Evolutionary conservation across 2,888 invertebrate genomes (phyloP).

Genomic region (Yponomeuta malinellus): DNA sequence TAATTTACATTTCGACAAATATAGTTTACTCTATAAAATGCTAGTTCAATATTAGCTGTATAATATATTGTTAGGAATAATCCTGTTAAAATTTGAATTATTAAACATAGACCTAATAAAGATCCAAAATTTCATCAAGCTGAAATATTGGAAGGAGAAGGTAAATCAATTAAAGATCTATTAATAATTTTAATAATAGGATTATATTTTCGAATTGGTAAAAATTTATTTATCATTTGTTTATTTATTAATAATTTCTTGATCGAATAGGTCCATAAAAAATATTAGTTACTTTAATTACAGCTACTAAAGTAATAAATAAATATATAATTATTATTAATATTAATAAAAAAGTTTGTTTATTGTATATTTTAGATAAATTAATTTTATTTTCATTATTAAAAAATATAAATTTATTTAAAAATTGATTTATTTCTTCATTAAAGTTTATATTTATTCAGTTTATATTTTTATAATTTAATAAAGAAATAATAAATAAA

Average conservation of each 20-base stretch:
- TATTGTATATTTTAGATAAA: constrained; percentile 72
- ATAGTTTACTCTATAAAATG: constrained; percentile 80
- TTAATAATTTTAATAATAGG: constrained; percentile 76
- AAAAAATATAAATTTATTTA: constrained; percentile 29
- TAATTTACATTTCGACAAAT: constrained; percentile 83
- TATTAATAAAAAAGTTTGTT: constrained; percentile 64
- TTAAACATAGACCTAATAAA: constrained; percentile 77
- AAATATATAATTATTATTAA: constrained; percentile 75
- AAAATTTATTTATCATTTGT: constrained; percentile 29
- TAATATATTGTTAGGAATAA: constrained; percentile 83
- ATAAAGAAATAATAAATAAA: constrained; percentile 30
- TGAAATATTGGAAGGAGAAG: constrained; percentile 77
- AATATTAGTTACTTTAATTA: constrained; percentile 76
- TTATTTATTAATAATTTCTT: constrained; percentile 55
- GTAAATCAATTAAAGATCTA: constrained; percentile 75
- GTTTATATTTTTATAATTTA: constrained; percentile 37
- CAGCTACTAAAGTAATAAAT: constrained; percentile 74
- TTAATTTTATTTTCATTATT: constrained; percentile 60
- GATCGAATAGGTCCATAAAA: constrained; percentile 71
- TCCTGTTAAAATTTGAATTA: constrained; percentile 80
- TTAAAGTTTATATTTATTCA: constrained; percentile 47
- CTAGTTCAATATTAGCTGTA: constrained; percentile 76
- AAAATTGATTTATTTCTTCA: constrained; percentile 37
- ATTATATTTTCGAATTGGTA: constrained; percentile 57
- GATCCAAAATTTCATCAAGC: constrained; percentile 83